A percentile compares a stretch with the other conserved stretches of the same genome.
Evolutionary conservation across 2,797 vertebrate species (phyloP).

Genomic region (Falco columbarius): DNA sequence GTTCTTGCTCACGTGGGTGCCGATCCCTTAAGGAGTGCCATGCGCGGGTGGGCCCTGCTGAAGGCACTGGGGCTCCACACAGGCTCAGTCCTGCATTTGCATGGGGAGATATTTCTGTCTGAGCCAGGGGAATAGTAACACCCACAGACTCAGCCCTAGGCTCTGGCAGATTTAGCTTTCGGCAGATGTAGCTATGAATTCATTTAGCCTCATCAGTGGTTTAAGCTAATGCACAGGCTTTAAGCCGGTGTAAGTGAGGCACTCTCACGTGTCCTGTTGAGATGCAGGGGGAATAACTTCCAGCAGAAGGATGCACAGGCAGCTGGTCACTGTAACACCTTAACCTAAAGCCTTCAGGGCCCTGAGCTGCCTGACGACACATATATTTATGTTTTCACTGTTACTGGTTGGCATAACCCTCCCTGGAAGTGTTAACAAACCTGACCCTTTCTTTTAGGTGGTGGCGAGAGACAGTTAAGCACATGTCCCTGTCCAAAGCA

Average conservation of each 20-base stretch:
- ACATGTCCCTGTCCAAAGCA: not conserved
- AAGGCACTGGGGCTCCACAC: not conserved
- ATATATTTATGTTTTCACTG: not conserved
- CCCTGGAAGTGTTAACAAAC: not conserved
- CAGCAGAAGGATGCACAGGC: not conserved
- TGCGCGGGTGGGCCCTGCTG: not conserved
- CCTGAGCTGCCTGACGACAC: not conserved
- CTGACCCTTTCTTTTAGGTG: not conserved
- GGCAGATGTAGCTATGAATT: slow-evolving; percentile 51
- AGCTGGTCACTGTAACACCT: not conserved
- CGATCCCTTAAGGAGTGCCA: slow-evolving; percentile 6
- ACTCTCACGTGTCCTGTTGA: not conserved
- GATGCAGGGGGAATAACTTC: not conserved
- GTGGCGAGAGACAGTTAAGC: not conserved
- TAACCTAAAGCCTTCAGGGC: not conserved
- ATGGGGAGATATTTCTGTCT: slow-evolving; percentile 24
- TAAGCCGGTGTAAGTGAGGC: not conserved
- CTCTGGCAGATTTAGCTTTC: slow-evolving; percentile 45
- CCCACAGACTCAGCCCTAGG: slow-evolving; percentile 49
- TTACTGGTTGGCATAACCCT: not conserved
- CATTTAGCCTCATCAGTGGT: not conserved
- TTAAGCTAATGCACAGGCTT: not conserved
- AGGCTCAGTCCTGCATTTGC: slow-evolving; percentile 4
- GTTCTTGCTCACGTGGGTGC: not conserved
- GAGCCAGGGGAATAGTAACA: slow-evolving; percentile 61